phyloP scores from a whole-genome alignment of 2,888 invertebrate genomes.

The Acronicta alni region DNA sequence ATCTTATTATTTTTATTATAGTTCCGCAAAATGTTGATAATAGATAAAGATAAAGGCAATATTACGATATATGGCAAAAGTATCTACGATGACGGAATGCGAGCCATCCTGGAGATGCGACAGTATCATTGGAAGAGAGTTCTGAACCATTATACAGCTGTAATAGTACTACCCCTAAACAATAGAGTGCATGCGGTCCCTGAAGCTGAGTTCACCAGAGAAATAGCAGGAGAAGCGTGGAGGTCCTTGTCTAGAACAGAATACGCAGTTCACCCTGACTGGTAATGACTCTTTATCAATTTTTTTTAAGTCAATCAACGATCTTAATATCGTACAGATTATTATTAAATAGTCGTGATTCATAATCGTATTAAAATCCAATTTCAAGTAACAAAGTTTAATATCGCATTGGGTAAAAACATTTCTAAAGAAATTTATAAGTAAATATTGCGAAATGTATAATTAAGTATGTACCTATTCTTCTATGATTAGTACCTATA shows the following conservation, averaged over 20 bases:
- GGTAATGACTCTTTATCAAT: conserved; percentile 65
- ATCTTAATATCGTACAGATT: conserved; percentile 19
- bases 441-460: not conserved
- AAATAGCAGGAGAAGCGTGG: conserved; percentile 73
- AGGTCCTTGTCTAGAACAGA: conserved; percentile 74
- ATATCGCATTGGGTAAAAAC: conserved; percentile 16
- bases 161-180: conserved; percentile 75
- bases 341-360: not conserved
- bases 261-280: conserved; percentile 81
- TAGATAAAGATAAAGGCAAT: conserved; percentile 71
- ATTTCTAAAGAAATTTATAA: conserved; percentile 13
- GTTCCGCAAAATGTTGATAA: conserved; percentile 76
- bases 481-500: too few relatives aligned
- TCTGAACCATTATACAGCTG: conserved; percentile 79
- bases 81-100: conserved; percentile 78
- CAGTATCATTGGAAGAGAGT: conserved; percentile 82
- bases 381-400: conserved; percentile 27
- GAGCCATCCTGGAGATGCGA: conserved; percentile 72
- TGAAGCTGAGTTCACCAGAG: conserved; percentile 70
- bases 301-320: conserved; percentile 22
- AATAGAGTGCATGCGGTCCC: conserved; percentile 71
- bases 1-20: conserved; percentile 56
- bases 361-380: not conserved
- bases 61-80: conserved; percentile 73
- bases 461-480: not conserved